Percentiles rank a stretch among this genome's conserved stretches.
These are phyloP conservation scores for Actinia tenebrosa DNA, from an alignment of 64 coral and sea anemone genomes.

Conservation along the genomic window DNA sequence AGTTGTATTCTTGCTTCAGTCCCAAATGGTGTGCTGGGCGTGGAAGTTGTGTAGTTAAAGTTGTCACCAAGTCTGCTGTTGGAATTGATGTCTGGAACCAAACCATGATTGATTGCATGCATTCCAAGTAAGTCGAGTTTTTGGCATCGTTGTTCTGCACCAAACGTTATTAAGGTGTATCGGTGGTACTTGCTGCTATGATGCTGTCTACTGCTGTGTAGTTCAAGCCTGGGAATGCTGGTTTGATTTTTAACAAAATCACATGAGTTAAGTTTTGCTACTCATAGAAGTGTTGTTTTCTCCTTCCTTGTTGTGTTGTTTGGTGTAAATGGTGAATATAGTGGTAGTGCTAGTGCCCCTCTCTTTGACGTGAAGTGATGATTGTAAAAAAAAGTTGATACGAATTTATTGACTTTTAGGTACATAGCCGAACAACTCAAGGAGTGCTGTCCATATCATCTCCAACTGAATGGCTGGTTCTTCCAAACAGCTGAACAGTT, in stretches of 20 bases:
- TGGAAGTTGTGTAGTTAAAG: constrained; percentile 34
- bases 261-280: too few species aligned
- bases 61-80: background rate
- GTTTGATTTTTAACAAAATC: too few species aligned
- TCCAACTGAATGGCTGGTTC: constrained; percentile 48
- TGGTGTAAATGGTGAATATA: too few species aligned
- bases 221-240: too few species aligned
- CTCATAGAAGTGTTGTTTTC: too few species aligned
- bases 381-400: background rate
- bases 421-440: background rate
- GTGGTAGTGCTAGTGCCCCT: too few species aligned
- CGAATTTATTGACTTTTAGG: background rate
- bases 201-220: too few species aligned
- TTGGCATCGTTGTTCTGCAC: background rate
- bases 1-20: constrained; percentile 25
- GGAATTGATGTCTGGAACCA: constrained; percentile 33
- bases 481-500: constrained; percentile 8
- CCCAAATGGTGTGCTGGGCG: constrained; percentile 15
- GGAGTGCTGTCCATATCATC: constrained; percentile 17
- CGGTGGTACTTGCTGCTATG: too few species aligned
- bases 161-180: too few species aligned
- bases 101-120: constrained; percentile 40
- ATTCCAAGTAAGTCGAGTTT: constrained; percentile 28
- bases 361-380: too few species aligned
- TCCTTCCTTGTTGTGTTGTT: too few species aligned